phyloP scores from a whole-genome alignment of 2,888 invertebrate genomes.

The Tortricodes alternella region DNA sequence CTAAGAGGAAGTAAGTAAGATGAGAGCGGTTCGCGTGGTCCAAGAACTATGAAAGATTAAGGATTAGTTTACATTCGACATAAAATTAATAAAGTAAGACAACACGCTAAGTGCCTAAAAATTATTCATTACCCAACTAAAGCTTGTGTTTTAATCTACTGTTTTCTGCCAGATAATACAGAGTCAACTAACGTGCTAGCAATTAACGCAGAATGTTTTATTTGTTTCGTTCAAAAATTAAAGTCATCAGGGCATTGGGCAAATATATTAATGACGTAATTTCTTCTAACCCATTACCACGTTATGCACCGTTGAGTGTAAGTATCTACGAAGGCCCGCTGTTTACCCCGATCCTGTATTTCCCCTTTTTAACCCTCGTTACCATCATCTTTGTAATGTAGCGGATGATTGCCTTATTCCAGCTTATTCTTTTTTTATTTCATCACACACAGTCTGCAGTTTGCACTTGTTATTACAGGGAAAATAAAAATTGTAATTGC shows the following conservation, averaged over 20 bases:
- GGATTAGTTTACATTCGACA: no score
- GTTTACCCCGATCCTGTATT: conserved; percentile 21
- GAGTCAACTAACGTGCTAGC: no score
- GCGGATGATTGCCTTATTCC: conserved; percentile 13
- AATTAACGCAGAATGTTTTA: conserved; percentile 9
- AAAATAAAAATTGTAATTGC: background rate
- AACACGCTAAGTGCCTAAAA: no score
- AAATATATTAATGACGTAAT: conserved; percentile 25
- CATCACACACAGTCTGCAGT: background rate
- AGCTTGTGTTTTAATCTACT: no score
- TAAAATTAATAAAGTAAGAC: no score
- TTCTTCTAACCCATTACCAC: conserved; percentile 30
- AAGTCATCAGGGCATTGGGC: conserved; percentile 3
- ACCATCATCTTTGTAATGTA: conserved; percentile 22
- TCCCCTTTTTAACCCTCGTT: conserved; percentile 19
- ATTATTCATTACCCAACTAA: background rate
- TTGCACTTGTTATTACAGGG: background rate
- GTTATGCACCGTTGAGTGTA: conserved; percentile 27
- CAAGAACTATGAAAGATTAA: conserved; percentile 35
- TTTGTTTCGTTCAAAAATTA: conserved; percentile 23
- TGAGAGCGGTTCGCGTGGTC: conserved; percentile 40
- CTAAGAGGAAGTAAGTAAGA: conserved; percentile 66
- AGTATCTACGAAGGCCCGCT: conserved; percentile 11
- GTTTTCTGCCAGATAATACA: no score
- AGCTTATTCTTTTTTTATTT: conserved; percentile 7